Percentiles rank a stretch among this genome's conserved stretches.
Conservation (phyloP, 2,888 invertebrate genomes). For the Hesperia comma region DNA sequence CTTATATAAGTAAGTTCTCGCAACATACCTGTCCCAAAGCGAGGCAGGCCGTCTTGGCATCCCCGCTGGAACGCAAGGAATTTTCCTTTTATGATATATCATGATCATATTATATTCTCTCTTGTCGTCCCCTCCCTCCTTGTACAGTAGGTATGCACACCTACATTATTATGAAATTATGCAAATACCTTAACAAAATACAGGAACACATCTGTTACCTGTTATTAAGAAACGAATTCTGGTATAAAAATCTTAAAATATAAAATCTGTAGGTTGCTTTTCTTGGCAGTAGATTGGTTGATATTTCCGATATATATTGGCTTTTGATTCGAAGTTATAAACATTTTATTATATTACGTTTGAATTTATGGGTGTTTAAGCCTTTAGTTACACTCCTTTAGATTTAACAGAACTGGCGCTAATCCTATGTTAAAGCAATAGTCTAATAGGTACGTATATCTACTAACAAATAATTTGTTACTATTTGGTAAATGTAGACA, state of each 20-base stretch:
- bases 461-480: too few relatives aligned
- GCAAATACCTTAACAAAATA: background rate
- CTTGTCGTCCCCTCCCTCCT: background rate
- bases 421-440: too few relatives aligned
- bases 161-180: background rate
- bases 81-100: constrained; percentile 31
- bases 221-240: background rate
- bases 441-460: too few relatives aligned
- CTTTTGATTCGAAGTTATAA: too few relatives aligned
- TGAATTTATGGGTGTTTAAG: too few relatives aligned
- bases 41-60: constrained; percentile 21
- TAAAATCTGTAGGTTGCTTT: too few relatives aligned
- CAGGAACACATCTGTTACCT: constrained; percentile 1
- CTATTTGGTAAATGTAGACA: too few relatives aligned
- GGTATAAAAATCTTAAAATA: background rate
- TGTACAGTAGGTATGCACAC: background rate
- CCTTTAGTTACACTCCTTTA: too few relatives aligned
- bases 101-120: constrained; percentile 33
- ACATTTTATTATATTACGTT: too few relatives aligned
- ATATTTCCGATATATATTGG: too few relatives aligned
- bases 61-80: constrained; percentile 22
- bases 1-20: constrained; percentile 1
- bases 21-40: constrained; percentile 19
- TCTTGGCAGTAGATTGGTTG: too few relatives aligned
- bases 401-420: too few relatives aligned